A percentile compares a stretch with the other conserved stretches of the same genome.
These are phyloP conservation scores for Rhadina sibilatrix DNA, from an alignment of 2,113 vertebrate genomes.

Conservation along the genomic window DNA sequence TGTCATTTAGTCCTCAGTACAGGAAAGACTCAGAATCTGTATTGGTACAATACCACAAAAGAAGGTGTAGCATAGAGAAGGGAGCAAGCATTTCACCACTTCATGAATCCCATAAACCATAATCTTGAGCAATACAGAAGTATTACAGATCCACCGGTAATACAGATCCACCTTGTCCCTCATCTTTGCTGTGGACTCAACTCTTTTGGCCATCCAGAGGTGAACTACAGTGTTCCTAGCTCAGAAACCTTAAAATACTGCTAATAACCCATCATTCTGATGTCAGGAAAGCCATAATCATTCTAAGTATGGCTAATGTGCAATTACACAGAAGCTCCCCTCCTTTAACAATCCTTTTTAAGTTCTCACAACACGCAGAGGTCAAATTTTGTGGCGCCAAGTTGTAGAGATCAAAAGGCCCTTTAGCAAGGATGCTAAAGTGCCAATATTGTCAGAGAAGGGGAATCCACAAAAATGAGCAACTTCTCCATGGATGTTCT, in stretches of 20 bases:
- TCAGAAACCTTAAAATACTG: slow-evolving; percentile 8
- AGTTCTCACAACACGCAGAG: neutral
- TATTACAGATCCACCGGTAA: too few species aligned
- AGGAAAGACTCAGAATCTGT: neutral
- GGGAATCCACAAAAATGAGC: neutral
- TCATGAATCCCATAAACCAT: neutral
- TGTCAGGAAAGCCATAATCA: neutral
- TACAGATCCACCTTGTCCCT: neutral
- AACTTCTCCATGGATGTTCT: neutral
- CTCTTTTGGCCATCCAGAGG: neutral
- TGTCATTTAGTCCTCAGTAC: neutral
- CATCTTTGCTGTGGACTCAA: neutral
- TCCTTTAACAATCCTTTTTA: slow-evolving; percentile 10
- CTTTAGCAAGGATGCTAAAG: neutral
- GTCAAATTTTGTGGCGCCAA: neutral
- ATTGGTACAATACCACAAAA: neutral
- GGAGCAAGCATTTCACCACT: neutral
- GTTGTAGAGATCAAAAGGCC: slow-evolving; percentile 3
- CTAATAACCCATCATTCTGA: slow-evolving; percentile 23
- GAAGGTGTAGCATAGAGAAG: neutral
- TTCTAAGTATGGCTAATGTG: slow-evolving; percentile 25
- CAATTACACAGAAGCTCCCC: slow-evolving; percentile 17
- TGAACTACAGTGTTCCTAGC: neutral
- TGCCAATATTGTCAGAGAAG: slow-evolving; percentile 11
- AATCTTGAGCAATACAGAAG: neutral